phyloP scores from a whole-genome alignment of 2,113 vertebrate species.

The Lucifuga dentata region DNA sequence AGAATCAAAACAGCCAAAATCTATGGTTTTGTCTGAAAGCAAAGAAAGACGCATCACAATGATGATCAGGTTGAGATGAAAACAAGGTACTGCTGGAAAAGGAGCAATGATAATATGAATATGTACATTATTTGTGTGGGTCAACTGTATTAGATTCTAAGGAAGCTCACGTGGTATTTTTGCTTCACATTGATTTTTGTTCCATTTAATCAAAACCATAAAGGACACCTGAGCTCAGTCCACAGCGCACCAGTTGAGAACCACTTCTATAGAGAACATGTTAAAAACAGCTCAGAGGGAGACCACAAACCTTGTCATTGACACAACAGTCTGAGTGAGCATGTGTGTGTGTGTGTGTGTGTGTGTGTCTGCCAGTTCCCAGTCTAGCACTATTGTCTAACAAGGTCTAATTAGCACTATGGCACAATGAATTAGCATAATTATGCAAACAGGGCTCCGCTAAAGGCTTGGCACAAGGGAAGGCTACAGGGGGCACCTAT shows the following conservation, averaged over 20 bases:
- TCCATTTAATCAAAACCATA: slow-evolving; percentile 59
- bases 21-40: no score
- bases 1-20: no score
- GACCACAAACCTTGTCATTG: slow-evolving; percentile 81
- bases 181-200: slow-evolving; percentile 53
- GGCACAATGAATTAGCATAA: slow-evolving; percentile 84
- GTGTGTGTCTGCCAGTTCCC: slow-evolving; percentile 66
- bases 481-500: slow-evolving; percentile 75
- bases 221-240: slow-evolving; percentile 70
- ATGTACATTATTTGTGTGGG: no score
- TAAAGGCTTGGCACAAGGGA: slow-evolving; percentile 78
- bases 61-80: neutral
- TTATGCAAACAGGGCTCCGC: slow-evolving; percentile 80
- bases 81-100: slow-evolving; percentile 1
- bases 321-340: slow-evolving; percentile 75
- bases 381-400: slow-evolving; percentile 81
- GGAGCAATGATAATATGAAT: slow-evolving; percentile 3
- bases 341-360: slow-evolving; percentile 47
- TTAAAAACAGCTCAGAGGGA: slow-evolving; percentile 79
- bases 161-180: slow-evolving; percentile 20
- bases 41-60: neutral
- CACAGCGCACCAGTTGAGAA: slow-evolving; percentile 53
- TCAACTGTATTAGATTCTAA: neutral
- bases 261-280: slow-evolving; percentile 66
- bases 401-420: slow-evolving; percentile 84